These are phyloP conservation scores for Pogonomyrmex barbatus DNA, from an alignment of 1,140 invertebrate species.

Conservation along the genomic window DNA sequence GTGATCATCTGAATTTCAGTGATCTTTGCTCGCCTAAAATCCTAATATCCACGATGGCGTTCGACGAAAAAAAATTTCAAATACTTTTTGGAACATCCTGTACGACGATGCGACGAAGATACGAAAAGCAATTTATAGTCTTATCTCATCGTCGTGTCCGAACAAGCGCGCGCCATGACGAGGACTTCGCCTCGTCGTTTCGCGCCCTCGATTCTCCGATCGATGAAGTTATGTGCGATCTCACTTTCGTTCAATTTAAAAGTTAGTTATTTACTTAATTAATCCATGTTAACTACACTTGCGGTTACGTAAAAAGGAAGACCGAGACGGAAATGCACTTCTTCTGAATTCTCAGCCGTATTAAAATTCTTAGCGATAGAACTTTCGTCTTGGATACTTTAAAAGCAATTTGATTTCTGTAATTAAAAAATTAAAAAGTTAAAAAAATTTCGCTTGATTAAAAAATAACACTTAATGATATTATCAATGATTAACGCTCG, in stretches of 20 bases:
- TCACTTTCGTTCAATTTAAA: background rate
- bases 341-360: background rate
- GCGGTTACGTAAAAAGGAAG: background rate
- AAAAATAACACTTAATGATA: background rate
- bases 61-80: background rate
- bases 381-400: background rate
- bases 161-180: conserved; percentile 9
- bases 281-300: background rate
- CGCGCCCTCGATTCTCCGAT: conserved; percentile 7
- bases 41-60: background rate
- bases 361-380: background rate
- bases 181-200: background rate
- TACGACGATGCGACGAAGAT: conserved; percentile 3
- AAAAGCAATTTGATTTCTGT: background rate
- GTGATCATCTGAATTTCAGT: background rate
- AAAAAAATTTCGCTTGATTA: background rate
- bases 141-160: conserved; percentile 39
- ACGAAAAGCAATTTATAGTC: conserved; percentile 38
- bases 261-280: background rate
- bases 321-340: background rate
- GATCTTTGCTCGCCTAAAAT: background rate
- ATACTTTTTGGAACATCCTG: background rate
- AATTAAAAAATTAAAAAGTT: too few relatives aligned
- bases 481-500: background rate
- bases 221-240: conserved; percentile 20